Conservation (phyloP, 2,113 vertebrate species). For the Callithrix jacchus region DNA sequence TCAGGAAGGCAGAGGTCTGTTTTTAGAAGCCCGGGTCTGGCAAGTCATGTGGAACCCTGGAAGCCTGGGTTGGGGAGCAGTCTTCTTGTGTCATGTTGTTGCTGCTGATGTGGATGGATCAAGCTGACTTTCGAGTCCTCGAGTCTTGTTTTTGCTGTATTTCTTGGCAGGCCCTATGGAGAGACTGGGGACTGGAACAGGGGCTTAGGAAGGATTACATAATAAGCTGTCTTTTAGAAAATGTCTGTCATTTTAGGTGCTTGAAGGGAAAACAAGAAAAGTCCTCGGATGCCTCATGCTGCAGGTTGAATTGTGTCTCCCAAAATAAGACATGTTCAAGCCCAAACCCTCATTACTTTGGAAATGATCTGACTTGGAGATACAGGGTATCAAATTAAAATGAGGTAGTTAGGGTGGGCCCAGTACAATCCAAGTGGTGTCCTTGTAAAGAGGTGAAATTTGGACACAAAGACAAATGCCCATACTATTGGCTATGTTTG, state of each 20-base stretch:
- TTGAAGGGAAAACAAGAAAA: background rate
- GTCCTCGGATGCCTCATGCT: accelerated
- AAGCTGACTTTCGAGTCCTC: accelerated
- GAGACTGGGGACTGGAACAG: background rate
- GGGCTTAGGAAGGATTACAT: background rate
- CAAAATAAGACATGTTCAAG: background rate
- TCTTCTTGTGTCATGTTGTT: accelerated
- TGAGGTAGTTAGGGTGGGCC: accelerated
- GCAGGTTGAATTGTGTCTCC: too few relatives aligned
- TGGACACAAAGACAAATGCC: background rate
- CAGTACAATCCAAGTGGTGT: background rate
- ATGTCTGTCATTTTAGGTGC: background rate
- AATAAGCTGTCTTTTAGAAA: background rate
- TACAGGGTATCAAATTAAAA: background rate
- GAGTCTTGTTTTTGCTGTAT: background rate
- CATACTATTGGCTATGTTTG: background rate
- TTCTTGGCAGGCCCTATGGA: background rate
- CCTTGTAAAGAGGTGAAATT: background rate
- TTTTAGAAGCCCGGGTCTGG: background rate
- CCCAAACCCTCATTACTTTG: accelerated
- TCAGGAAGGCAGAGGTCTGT: background rate
- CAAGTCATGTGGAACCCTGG: background rate
- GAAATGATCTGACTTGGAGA: background rate
- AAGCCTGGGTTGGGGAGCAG: accelerated
- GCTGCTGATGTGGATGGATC: accelerated